A percentile compares a stretch with the other conserved stretches of the same genome.
These are phyloP conservation scores for Hemicordylus capensis DNA, from an alignment of 2,113 vertebrate species.

Conservation along the genomic window DNA sequence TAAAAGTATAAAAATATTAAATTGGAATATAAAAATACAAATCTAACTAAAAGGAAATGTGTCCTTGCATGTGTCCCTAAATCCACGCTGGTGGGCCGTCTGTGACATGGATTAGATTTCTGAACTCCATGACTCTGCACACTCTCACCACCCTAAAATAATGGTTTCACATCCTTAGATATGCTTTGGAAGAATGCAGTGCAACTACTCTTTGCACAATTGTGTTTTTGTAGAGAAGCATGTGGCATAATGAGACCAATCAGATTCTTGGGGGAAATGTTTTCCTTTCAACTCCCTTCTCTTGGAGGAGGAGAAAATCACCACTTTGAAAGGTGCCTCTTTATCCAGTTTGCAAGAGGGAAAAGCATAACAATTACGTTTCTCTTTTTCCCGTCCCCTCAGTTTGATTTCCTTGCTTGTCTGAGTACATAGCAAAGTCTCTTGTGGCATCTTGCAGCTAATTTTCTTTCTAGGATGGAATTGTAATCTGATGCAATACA, in stretches of 20 bases:
- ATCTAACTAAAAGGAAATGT: too few relatives aligned
- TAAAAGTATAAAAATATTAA: neutral
- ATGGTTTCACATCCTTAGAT: too few relatives aligned
- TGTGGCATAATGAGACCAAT: neutral
- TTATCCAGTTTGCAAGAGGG: too few relatives aligned
- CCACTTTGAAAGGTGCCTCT: too few relatives aligned
- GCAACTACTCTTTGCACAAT: neutral
- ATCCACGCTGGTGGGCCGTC: neutral
- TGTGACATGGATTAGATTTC: neutral
- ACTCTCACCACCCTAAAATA: too few relatives aligned
- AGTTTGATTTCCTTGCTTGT: slow-evolving; percentile 29
- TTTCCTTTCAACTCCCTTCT: neutral
- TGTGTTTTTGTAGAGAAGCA: neutral
- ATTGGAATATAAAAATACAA: neutral
- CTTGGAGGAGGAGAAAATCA: too few relatives aligned
- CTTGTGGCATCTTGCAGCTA: slow-evolving; percentile 58
- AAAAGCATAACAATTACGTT: slow-evolving; percentile 2
- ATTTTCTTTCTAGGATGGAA: slow-evolving; percentile 61
- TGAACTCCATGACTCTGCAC: too few relatives aligned
- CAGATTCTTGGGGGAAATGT: neutral
- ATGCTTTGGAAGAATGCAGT: too few relatives aligned
- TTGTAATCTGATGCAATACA: slow-evolving; percentile 55
- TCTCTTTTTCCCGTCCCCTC: slow-evolving; percentile 30
- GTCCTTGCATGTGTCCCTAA: neutral
- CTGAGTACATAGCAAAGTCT: slow-evolving; percentile 59